Base-by-base conservation (phyloP, 2,797 vertebrate species). In the Pipistrellus nathusii region DNA sequence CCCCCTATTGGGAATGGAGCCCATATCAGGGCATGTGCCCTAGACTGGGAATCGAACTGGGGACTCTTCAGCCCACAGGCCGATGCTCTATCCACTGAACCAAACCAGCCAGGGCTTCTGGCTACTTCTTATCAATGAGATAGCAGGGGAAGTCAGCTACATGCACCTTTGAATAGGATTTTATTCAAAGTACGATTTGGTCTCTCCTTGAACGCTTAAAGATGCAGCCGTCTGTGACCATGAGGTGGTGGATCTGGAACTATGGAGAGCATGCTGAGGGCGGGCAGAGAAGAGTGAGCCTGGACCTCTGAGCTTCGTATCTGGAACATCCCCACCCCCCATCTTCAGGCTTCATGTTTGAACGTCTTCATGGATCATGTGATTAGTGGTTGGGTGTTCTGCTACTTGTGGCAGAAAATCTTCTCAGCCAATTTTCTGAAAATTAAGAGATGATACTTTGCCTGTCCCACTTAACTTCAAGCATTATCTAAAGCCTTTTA, bases 361-460 rank as follows among this genome's bases (percentile, higher is more conserved):
- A 69, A 62, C 57, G 27, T 71, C 57, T 84, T 75, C 44, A 73
- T n/a, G 44, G 14, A 71, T 81, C 88, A 83, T 32, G 6, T 82
- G 95, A 82, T 73, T 82, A 53, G 69, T 75, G 30, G 8, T n/a
- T 87, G 25, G 25, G 13, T 80, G 89, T 81, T 90, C 71, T 55
- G 35, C 62, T 82, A 48, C 27, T 69, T 78, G 25, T 9, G 78
- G 30, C n/a, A 84, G 48, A 93, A 80, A 84, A 68, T 59, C 13
- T 51, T 55, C 53, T 83, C 78, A 87, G 51, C 14, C 83, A 38
- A 71, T 91, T 92, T 64, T 87, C 38, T 75, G 88, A 92, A 86
- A 93, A 78, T 83, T 78, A 75, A 57, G 91, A 94, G n/a, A 88
- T 94, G 32, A 59, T 41, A 30, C 5, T 21, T 93, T 91, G 44